Base-by-base conservation (phyloP, 2,888 invertebrate species). In the Sussaba pulchella region DNA sequence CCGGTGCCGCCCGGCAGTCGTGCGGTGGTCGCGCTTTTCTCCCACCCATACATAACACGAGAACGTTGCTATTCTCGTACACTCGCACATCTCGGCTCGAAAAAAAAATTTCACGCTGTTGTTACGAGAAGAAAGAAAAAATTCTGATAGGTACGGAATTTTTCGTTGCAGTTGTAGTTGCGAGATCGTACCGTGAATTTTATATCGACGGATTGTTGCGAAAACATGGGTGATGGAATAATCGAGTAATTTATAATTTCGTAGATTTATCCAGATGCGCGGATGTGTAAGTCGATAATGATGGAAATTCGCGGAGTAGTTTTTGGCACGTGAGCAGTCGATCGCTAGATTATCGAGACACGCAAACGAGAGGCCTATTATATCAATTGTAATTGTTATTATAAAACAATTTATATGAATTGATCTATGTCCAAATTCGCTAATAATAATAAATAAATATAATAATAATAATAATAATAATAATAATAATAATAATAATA, bases 91-190 rank as follows among this genome's bases (percentile, higher is more conserved):
- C n/a, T 31, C 41, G 36, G 36, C n/a, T 8, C 5, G 2, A 63
- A 63, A 74, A 54, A 52, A 76, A 61, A 52, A 57, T 77, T 81
- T 74, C 50, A 70, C 76, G 64, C 50, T 64, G 69, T 59, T 73
- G 57, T 72, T 70, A 61, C 50, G 39, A 61, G 24, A 17, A 47
- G 45, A 21, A 43, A n/a, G 14, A 47, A 50, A 47, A 45, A 19
- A n/a, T 12, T 36, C 24, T 31, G 59, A 43, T 31, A 19, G 41
- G 36, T 50, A 41, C 50, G 14, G 61, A 45, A 10, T 26, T 50
- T 31, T 45, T 19, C 10, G 47, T 19, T 9, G 10, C 8, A 24
- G 43, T 43, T 43, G 10, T 57, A 1, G 57, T 17, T 8, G 36
- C 31, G 9, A 9, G 17, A 57, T 14, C 14, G 9, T 36, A 36